A percentile compares a stretch with the other conserved stretches of the same genome.
These are phyloP conservation scores for Glossophaga mutica DNA, from an alignment of 2,797 vertebrate genomes.

Conservation along the genomic window DNA sequence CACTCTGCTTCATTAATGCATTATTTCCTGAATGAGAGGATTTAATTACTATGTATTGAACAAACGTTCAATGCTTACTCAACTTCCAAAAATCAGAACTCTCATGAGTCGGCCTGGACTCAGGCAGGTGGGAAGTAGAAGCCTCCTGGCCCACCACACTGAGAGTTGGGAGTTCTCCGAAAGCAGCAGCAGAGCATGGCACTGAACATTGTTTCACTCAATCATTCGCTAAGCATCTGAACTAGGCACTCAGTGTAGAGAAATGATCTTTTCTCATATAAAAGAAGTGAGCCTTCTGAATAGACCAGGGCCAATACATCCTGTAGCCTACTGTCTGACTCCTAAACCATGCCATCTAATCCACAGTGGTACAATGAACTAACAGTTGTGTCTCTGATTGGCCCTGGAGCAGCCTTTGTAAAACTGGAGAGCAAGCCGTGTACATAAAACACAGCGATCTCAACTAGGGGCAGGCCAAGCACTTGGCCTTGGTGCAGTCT, in stretches of 20 bases:
- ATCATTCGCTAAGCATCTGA: not conserved
- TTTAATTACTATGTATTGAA: slow-evolving; percentile 59
- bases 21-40: slow-evolving; percentile 65
- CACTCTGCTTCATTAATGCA: slow-evolving; percentile 74
- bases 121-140: not conserved
- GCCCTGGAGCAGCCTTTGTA: not conserved
- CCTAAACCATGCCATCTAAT: not conserved
- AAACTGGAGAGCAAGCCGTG: not conserved
- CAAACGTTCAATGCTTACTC: not conserved
- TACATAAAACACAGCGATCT: not conserved
- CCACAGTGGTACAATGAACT: not conserved
- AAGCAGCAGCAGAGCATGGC: not conserved
- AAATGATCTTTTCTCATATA: not conserved
- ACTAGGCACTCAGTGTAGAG: not conserved
- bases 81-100: slow-evolving; percentile 55
- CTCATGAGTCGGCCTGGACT: not conserved
- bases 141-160: not conserved
- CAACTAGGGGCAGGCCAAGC: not conserved
- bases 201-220: not conserved
- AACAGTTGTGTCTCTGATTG: not conserved
- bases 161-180: not conserved
- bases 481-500: not conserved
- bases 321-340: not conserved
- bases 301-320: too few relatives aligned
- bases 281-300: not conserved